Conservation (phyloP, 2,888 invertebrate species). For the Ormia ochracea region DNA sequence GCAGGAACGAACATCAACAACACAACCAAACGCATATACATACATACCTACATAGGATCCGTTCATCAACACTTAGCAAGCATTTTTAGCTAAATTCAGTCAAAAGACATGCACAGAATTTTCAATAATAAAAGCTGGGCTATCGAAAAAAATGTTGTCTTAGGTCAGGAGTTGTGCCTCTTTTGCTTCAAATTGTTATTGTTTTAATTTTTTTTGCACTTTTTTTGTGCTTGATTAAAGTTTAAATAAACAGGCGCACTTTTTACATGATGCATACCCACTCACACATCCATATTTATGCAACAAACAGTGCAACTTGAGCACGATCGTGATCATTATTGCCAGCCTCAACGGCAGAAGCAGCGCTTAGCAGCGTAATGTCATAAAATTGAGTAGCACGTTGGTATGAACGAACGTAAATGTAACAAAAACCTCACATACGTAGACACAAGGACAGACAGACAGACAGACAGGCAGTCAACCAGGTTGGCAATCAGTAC, state of each 20-base stretch:
- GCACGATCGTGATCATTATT: not conserved
- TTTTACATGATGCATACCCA: slow-evolving; percentile 48
- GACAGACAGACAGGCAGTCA: slow-evolving; percentile 5
- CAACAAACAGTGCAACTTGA: slow-evolving; percentile 25
- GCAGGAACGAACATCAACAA: not conserved
- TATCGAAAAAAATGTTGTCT: slow-evolving; percentile 73
- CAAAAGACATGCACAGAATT: slow-evolving; percentile 55
- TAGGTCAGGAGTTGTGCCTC: slow-evolving; percentile 69
- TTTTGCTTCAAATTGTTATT: slow-evolving; percentile 1
- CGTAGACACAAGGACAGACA: not conserved
- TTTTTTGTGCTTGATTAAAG: slow-evolving; percentile 42
- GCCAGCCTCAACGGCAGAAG: slow-evolving; percentile 36
- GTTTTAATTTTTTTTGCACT: not conserved
- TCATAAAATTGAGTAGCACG: slow-evolving; percentile 57
- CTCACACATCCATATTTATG: not conserved
- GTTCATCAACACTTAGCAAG: slow-evolving; percentile 57
- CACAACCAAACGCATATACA: slow-evolving; percentile 46
- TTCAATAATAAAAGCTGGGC: slow-evolving; percentile 65
- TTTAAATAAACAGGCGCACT: slow-evolving; percentile 57
- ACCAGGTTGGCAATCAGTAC: slow-evolving; percentile 42
- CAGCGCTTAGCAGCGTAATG: slow-evolving; percentile 43
- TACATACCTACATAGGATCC: too few species aligned
- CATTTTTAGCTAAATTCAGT: slow-evolving; percentile 32
- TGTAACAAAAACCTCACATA: slow-evolving; percentile 34
- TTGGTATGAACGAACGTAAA: slow-evolving; percentile 27